These are phyloP conservation scores for Lasiommata megera DNA, from an alignment of 2,888 invertebrate genomes.

Conservation along the genomic window DNA sequence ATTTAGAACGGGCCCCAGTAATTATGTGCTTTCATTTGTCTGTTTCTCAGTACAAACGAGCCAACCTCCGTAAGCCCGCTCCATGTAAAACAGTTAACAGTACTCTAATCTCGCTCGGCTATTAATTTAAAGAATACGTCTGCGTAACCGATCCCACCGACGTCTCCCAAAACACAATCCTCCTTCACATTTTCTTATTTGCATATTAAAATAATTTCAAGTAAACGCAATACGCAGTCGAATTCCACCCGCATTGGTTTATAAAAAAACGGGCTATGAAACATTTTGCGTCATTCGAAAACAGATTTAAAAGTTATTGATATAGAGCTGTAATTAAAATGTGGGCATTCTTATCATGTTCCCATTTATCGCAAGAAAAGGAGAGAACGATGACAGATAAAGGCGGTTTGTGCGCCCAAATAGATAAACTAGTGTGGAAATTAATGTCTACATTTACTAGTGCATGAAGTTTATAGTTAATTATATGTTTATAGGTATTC, in stretches of 20 bases:
- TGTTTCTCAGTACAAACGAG: conserved; percentile 76
- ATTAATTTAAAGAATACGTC: conserved; percentile 81
- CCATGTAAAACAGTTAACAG: conserved; percentile 80
- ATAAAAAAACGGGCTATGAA: conserved; percentile 50
- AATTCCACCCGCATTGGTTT: conserved; percentile 53
- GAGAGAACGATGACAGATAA: conserved; percentile 78
- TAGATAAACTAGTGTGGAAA: conserved; percentile 81
- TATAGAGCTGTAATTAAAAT: conserved; percentile 47
- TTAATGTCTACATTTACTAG: conserved; percentile 82
- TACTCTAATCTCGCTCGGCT: conserved; percentile 77
- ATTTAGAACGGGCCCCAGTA: conserved; percentile 78
- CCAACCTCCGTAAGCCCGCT: conserved; percentile 67
- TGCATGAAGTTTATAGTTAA: conserved; percentile 81
- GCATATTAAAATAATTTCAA: conserved; percentile 81
- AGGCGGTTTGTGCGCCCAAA: conserved; percentile 79
- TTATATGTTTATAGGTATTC: conserved; percentile 78
- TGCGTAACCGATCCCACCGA: conserved; percentile 73
- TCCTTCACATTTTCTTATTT: conserved; percentile 80
- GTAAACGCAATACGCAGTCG: conserved; percentile 75
- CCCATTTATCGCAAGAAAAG: conserved; percentile 53
- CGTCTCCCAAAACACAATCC: conserved; percentile 64
- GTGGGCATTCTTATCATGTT: conserved; percentile 45
- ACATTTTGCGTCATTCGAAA: conserved; percentile 44
- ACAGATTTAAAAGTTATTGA: conserved; percentile 46
- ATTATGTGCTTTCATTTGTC: conserved; percentile 79